These are phyloP conservation scores for Lepidocyrtoides sp. DNA, from an alignment of 2,888 invertebrate species.

Conservation along the genomic window DNA sequence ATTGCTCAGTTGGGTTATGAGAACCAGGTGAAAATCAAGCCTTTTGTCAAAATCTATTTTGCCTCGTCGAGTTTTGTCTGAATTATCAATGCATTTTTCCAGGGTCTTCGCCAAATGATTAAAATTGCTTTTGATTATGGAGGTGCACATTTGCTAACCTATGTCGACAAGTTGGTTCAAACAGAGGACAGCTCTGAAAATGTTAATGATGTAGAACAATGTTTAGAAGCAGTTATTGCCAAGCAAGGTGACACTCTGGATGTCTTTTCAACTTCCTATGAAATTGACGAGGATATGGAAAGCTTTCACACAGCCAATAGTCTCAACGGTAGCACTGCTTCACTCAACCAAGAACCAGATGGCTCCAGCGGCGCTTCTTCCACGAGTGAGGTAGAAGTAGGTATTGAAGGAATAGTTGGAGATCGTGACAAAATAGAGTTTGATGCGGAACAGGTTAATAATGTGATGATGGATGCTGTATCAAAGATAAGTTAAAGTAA, in stretches of 20 bases:
- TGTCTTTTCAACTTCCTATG: background rate
- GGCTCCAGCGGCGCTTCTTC: background rate
- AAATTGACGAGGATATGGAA: slow-evolving; percentile 5
- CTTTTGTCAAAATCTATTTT: too few relatives aligned
- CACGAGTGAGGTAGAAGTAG: background rate
- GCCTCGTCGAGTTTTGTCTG: too few relatives aligned
- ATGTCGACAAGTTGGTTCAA: background rate
- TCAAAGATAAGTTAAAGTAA: background rate
- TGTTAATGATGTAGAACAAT: background rate
- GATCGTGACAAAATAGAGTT: slow-evolving; percentile 26
- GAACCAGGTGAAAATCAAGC: background rate
- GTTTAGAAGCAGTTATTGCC: background rate
- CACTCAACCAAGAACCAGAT: background rate
- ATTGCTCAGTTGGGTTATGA: background rate
- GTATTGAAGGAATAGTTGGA: background rate
- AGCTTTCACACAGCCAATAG: slow-evolving; percentile 50
- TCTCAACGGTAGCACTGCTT: background rate
- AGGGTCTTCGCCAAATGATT: slow-evolving; percentile 45
- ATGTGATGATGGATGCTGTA: background rate
- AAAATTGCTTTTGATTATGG: background rate
- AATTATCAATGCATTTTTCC: too few relatives aligned
- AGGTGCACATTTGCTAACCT: background rate
- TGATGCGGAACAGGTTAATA: slow-evolving; percentile 24
- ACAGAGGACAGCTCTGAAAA: background rate
- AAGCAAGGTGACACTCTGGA: background rate